Percentiles rank a stretch among this genome's conserved stretches.
Evolutionary conservation across 1,140 invertebrate species (phyloP).

Genomic region (Platyscapa corneri): DNA sequence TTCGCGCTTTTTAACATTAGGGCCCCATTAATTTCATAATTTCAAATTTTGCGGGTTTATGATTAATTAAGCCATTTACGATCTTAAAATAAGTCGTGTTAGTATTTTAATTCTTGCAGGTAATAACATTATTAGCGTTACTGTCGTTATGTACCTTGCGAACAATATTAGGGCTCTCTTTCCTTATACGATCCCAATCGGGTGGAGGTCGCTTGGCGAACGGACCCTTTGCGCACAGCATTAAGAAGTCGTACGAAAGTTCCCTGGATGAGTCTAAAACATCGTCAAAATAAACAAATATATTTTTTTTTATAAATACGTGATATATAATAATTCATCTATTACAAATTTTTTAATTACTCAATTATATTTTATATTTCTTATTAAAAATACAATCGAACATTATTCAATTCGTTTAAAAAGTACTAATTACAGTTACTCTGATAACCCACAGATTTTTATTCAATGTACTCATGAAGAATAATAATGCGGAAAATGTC

Average conservation of each 20-base stretch:
- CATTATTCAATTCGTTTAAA: too few relatives aligned
- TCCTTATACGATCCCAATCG: constrained; percentile 75
- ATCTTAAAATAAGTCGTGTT: constrained; percentile 1
- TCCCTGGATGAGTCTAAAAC: constrained; percentile 65
- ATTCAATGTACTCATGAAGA: too few relatives aligned
- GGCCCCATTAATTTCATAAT: neutral
- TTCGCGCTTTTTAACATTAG: neutral
- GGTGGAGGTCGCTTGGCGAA: constrained; percentile 73
- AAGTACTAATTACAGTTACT: too few relatives aligned
- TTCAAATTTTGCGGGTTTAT: neutral
- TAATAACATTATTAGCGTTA: constrained; percentile 57
- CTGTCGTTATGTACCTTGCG: constrained; percentile 72
- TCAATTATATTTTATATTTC: too few relatives aligned
- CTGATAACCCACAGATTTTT: too few relatives aligned
- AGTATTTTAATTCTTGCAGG: constrained; percentile 39
- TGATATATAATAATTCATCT: too few relatives aligned
- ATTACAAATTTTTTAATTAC: too few relatives aligned
- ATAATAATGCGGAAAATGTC: too few relatives aligned
- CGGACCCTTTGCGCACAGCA: constrained; percentile 75
- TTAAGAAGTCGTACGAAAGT: constrained; percentile 75
- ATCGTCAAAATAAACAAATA: neutral
- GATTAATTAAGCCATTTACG: constrained; percentile 25
- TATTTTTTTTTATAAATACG: neutral
- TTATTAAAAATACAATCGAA: too few relatives aligned
- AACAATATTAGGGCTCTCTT: constrained; percentile 74